phyloP scores from a whole-genome alignment of 92 coral and sea anemone genomes.

The Zoanthus sociatus region DNA sequence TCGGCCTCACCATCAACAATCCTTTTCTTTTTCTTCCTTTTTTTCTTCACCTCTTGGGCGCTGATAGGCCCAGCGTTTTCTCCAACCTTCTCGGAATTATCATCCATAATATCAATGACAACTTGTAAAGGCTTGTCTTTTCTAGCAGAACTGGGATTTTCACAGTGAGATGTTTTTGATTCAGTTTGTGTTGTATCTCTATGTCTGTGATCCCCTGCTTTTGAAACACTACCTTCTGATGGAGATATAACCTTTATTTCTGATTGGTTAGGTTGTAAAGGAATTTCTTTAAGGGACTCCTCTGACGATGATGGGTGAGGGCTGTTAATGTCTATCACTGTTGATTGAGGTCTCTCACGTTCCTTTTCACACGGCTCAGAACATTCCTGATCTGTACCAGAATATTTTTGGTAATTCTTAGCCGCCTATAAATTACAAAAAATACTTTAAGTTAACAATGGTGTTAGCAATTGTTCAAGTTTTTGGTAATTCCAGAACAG shows the following conservation, averaged over 20 bases:
- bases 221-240: not conserved
- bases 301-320: slow-evolving; percentile 38
- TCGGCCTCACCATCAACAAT: slow-evolving; percentile 21
- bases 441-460: not conserved
- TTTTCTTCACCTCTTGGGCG: not conserved
- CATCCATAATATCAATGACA: slow-evolving; percentile 16
- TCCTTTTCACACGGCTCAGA: not conserved
- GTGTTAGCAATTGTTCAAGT: no score
- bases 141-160: not conserved
- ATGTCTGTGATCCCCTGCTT: not conserved
- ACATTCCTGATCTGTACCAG: slow-evolving; percentile 25
- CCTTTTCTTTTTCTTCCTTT: slow-evolving; percentile 37
- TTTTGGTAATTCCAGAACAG: no score
- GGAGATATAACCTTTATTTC: not conserved
- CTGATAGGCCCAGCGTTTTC: not conserved
- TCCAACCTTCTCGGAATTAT: slow-evolving; percentile 5
- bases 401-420: slow-evolving; percentile 37
- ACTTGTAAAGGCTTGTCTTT: slow-evolving; percentile 27
- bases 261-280: slow-evolving; percentile 4
- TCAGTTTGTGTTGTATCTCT: not conserved
- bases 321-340: slow-evolving; percentile 16
- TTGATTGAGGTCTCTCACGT: not conserved
- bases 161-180: not conserved
- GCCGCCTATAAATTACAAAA: not conserved
- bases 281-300: slow-evolving; percentile 47